Evolutionary conservation across 2,797 vertebrate species (phyloP).

Genomic region (Spea hammondii): DNA sequence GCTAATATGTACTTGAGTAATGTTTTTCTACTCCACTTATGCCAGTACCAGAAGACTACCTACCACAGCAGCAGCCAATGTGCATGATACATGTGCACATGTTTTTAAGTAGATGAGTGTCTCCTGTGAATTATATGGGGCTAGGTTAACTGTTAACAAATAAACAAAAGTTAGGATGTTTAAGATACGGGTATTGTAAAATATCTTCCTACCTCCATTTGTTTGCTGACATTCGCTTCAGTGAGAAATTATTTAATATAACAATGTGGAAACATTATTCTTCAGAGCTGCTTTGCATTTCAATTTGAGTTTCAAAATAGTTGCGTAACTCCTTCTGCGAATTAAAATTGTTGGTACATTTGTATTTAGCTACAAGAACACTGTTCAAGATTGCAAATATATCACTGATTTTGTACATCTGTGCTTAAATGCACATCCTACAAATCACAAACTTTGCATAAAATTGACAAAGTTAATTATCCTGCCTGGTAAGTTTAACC

Average conservation of each 20-base stretch:
- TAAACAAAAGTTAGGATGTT: background rate
- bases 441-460: too few relatives aligned
- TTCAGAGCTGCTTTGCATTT: background rate
- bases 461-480: too few relatives aligned
- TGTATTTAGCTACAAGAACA: background rate
- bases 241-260: background rate
- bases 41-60: too few relatives aligned
- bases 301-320: background rate
- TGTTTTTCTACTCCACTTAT: too few relatives aligned
- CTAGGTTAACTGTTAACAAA: background rate
- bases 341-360: slow-evolving; percentile 6
- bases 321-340: background rate
- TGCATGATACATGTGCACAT: too few relatives aligned
- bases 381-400: background rate
- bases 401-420: background rate
- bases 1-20: too few relatives aligned
- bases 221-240: background rate
- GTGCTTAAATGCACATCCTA: too few relatives aligned
- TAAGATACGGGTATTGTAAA: background rate
- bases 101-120: too few relatives aligned
- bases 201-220: background rate
- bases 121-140: too few relatives aligned
- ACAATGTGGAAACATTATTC: background rate
- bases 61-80: too few relatives aligned
- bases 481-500: too few relatives aligned